Evolutionary conservation across 2,888 invertebrate species (phyloP).

Genomic region (Acronicta psi): DNA sequence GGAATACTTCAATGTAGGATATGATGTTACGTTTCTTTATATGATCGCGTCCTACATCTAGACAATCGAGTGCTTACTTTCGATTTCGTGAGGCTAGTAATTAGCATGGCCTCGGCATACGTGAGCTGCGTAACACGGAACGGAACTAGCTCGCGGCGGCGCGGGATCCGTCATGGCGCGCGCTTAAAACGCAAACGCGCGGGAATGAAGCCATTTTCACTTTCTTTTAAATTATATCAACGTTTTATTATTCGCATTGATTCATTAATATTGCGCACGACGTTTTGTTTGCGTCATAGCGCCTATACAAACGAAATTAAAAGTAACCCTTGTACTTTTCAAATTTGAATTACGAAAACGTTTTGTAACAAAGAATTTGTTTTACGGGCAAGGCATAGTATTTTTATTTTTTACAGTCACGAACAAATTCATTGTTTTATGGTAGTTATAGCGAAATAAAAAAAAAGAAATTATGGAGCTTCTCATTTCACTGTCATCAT

Average conservation of each 20-base stretch:
- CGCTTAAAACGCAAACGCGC: constrained; percentile 52
- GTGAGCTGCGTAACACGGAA: constrained; percentile 80
- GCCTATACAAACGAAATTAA: constrained; percentile 58
- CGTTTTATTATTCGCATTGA: constrained; percentile 71
- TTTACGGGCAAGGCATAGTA: constrained; percentile 34
- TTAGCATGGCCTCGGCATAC: constrained; percentile 86
- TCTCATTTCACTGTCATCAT: too few relatives aligned
- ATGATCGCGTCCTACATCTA: constrained; percentile 76
- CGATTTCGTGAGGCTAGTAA: constrained; percentile 86
- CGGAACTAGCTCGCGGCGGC: constrained; percentile 73
- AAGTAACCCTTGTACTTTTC: constrained; percentile 36
- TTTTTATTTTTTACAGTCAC: constrained; percentile 37
- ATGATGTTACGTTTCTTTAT: constrained; percentile 71
- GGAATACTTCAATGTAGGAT: constrained; percentile 61
- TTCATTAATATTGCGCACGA: constrained; percentile 74
- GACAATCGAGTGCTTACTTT: constrained; percentile 77
- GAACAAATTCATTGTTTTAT: constrained; percentile 31
- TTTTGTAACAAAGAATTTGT: constrained; percentile 44
- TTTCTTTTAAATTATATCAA: constrained; percentile 83
- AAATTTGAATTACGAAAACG: constrained; percentile 48
- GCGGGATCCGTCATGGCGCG: constrained; percentile 65
- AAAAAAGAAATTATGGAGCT: constrained; percentile 15
- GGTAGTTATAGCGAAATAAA: constrained; percentile 15
- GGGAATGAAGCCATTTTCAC: constrained; percentile 79
- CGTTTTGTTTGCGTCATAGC: constrained; percentile 65